These are phyloP conservation scores for Microctenopoma stevenorrisi DNA, from an alignment of 2,797 vertebrate species.

Conservation along the genomic window DNA sequence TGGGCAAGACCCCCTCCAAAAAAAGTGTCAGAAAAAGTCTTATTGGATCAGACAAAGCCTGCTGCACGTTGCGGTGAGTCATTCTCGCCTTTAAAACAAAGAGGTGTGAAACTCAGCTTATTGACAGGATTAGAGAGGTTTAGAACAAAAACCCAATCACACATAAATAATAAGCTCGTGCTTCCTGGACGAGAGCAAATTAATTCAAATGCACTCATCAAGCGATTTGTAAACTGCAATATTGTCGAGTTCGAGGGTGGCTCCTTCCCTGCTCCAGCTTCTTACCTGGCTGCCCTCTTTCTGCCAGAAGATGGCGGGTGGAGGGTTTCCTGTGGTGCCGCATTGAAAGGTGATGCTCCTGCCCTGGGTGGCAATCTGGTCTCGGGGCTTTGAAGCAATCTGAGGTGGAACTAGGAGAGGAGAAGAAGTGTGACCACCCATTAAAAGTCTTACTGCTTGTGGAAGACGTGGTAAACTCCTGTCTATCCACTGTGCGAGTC, in stretches of 20 bases:
- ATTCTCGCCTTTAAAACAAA: constrained; percentile 65
- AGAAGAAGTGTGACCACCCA: constrained; percentile 5
- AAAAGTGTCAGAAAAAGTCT: constrained; percentile 38
- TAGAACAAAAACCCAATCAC: constrained; percentile 13
- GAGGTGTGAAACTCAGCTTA: constrained; percentile 50
- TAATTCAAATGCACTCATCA: constrained; percentile 18
- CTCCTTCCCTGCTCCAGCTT: constrained; percentile 22
- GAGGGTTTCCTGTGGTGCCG: constrained; percentile 94
- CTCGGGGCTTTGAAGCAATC: constrained; percentile 87
- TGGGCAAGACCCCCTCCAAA: constrained; percentile 36
- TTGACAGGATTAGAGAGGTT: constrained; percentile 30
- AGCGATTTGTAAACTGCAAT: constrained; percentile 4
- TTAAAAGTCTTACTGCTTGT: constrained; percentile 18
- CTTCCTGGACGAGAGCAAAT: constrained; percentile 7
- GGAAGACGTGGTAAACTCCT: background rate
- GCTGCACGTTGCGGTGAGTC: constrained; percentile 53
- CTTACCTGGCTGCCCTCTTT: constrained; percentile 97
- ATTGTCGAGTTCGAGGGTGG: constrained; percentile 12
- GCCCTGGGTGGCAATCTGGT: constrained; percentile 91
- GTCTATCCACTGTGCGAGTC: constrained; percentile 3
- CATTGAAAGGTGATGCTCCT: constrained; percentile 91
- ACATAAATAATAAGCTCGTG: constrained; percentile 11
- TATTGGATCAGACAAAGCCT: constrained; percentile 54
- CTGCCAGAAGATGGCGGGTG: constrained; percentile 97
- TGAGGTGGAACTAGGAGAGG: constrained; percentile 89